Percentiles rank a stretch among this genome's conserved stretches.
phyloP scores from a whole-genome alignment of 2,797 vertebrate genomes.

The Squalus acanthias region DNA sequence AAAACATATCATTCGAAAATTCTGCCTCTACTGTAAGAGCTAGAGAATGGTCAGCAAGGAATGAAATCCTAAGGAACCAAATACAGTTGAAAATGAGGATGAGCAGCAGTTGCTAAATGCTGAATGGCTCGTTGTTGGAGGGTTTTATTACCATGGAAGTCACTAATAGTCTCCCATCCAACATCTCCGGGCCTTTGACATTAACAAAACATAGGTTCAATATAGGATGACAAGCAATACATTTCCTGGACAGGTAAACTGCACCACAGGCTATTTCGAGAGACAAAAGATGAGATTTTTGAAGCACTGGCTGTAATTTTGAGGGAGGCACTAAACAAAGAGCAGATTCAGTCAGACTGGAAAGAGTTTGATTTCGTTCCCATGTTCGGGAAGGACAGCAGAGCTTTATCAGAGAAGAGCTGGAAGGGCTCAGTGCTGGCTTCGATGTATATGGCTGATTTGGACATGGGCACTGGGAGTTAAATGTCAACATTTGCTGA shows the following conservation, averaged over 20 bases:
- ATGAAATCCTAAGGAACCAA: background rate
- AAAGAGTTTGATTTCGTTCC: background rate
- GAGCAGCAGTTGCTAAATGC: background rate
- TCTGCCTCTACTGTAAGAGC: background rate
- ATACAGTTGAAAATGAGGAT: background rate
- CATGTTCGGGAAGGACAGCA: background rate
- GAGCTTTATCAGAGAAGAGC: background rate
- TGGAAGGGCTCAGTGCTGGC: background rate
- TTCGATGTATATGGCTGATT: background rate
- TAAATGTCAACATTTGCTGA: background rate
- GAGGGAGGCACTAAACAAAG: background rate
- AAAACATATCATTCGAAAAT: background rate
- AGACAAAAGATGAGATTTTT: background rate
- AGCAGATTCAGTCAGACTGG: background rate
- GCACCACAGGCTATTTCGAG: background rate
- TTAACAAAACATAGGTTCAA: background rate
- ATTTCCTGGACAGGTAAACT: background rate
- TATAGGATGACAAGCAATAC: background rate
- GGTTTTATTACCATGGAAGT: background rate
- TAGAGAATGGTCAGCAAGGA: background rate
- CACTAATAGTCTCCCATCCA: background rate
- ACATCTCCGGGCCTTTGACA: background rate
- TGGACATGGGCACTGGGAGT: background rate
- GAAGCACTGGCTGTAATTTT: background rate
- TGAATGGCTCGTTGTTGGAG: background rate